Percentiles rank a stretch among this genome's conserved stretches.
phyloP scores from a whole-genome alignment of 2,797 vertebrate genomes.

The Notolabrus celidotus region DNA sequence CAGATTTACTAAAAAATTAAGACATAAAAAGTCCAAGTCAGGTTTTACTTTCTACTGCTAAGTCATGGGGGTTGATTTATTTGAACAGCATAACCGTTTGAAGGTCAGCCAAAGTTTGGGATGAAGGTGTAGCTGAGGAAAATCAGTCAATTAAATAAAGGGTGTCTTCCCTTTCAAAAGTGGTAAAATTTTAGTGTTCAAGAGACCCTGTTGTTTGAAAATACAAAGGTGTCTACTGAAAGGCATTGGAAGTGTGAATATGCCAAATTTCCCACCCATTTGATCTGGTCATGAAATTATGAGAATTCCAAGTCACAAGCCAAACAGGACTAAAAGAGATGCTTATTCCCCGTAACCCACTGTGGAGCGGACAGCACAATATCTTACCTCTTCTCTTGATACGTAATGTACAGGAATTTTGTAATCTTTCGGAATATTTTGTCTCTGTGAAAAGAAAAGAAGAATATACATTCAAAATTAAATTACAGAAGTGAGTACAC shows the following conservation, averaged over 20 bases:
- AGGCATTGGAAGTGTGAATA: background rate
- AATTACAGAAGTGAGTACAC: no score
- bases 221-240: background rate
- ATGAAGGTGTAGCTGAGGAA: background rate
- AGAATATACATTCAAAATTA: background rate
- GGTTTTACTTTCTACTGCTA: background rate
- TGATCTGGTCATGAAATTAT: background rate
- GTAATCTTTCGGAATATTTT: slow-evolving; percentile 90
- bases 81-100: background rate
- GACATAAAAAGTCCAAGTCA: background rate
- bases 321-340: background rate
- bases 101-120: background rate
- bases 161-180: no score
- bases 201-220: background rate
- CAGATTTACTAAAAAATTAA: background rate
- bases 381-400: slow-evolving; percentile 85
- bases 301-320: background rate
- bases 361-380: background rate
- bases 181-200: background rate
- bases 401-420: slow-evolving; percentile 84
- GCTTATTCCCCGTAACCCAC: no score
- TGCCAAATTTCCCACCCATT: background rate
- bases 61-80: background rate
- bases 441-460: slow-evolving; percentile 77
- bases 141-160: background rate